phyloP scores from a whole-genome alignment of 2,888 invertebrate species.

The Brachyptera putata region DNA sequence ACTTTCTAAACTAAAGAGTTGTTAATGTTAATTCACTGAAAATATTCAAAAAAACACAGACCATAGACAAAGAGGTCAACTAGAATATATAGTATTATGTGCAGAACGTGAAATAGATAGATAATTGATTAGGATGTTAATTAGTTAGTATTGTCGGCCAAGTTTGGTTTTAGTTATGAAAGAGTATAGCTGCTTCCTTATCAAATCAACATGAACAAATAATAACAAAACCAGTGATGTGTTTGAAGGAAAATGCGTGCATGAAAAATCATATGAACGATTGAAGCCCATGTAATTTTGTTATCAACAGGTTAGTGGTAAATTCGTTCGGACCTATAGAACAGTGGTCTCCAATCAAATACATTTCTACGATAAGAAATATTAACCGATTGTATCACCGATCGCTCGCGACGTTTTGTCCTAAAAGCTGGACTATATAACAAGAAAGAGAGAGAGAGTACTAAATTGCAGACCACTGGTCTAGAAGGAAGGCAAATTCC shows the following conservation, averaged over 20 bases:
- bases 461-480: conserved; percentile 34
- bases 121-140: too few relatives aligned
- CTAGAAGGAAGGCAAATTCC: conserved; percentile 34
- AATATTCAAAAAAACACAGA: conserved; percentile 14
- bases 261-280: conserved; percentile 24
- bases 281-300: conserved; percentile 7
- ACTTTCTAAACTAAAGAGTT: not conserved
- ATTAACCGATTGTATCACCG: not conserved
- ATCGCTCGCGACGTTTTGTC: conserved; percentile 9
- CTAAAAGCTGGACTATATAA: conserved; percentile 14
- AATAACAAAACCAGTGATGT: conserved; percentile 22
- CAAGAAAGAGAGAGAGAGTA: not conserved
- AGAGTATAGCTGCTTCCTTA: not conserved
- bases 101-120: too few relatives aligned
- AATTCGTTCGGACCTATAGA: conserved; percentile 28
- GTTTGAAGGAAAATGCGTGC: conserved; percentile 28
- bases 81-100: too few relatives aligned
- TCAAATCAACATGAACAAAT: conserved; percentile 22
- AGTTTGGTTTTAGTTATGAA: not conserved
- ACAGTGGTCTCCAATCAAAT: conserved; percentile 34
- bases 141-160: too few relatives aligned
- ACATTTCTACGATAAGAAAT: not conserved
- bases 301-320: not conserved
- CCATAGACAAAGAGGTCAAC: too few relatives aligned
- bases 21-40: not conserved